Evolutionary conservation across 2,888 invertebrate species (phyloP), one percentile per base, ranked within the genome.

Genomic region (Pyrgus malvae): DNA sequence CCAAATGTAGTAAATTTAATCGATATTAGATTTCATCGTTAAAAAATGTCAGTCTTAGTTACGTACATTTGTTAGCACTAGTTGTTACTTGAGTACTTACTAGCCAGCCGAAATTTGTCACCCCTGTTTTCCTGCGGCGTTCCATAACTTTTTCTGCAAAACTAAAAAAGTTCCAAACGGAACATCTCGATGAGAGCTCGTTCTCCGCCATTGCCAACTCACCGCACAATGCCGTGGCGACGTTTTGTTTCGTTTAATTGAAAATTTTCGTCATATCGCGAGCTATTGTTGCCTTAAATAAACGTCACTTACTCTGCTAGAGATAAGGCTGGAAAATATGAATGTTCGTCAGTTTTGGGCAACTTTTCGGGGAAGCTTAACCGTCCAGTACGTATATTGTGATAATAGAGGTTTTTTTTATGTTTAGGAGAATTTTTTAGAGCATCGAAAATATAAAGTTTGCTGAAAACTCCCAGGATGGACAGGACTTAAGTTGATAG

Each of bases 241-340:
- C 63, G 77, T 81, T 83, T 83, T 83, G 79, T 83, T 84, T 83
- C 74, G 73, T 86, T 80, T 82, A 85, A 87, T 86, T 84, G 83
- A 85, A 84, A 80, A 80, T 83, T 80, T 84, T 83, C 77, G 79
- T 77, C 76, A 76, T 80, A 81, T 79, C 76, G 67, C 72, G 58
- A 56, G 54, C 73, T 68, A 76, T 85, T 85, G 79, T 84, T 64
- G 70, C 63, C 55, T 56, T 70, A 67, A 69, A 72, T 68, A 68
- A 68, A 68, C 64, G 67, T 66, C 65, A 63, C 58, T 64, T 63
- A 64, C 23, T 29, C 21, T 21, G 25, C 31, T 40, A 31, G 21
- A 25, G 29, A 14, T 16, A 21, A 2, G n/a, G 9, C 37, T 17
- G 7, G 9, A 35, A 35, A 8, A 6, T n/a, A n/a, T n/a, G n/a